Evolutionary conservation across 2,888 invertebrate genomes (phyloP), one percentile per base, ranked within the genome.

Genomic region (Halictus ligatus): DNA sequence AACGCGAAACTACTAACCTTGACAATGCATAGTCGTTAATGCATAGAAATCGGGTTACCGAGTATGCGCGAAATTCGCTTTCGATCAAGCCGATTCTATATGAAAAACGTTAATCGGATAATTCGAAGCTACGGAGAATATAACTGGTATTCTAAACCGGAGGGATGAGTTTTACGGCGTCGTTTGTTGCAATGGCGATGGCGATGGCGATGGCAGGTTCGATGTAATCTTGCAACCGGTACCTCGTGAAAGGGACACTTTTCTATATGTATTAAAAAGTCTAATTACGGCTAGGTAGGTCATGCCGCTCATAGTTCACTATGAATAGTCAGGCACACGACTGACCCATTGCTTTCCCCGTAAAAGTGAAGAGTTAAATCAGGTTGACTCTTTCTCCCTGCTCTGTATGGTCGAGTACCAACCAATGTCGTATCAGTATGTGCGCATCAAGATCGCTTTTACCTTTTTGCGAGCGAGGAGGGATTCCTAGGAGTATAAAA

Each of bases 401-500:
- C 88, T 93, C 90, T 89, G 92, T 92, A 92, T 92, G 93, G 94
- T 91, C 90, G 91, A 90, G 89, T 91, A 91, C 90, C 90, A 92
- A 89, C 94, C 94, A 94, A 93, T 94, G 92, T 92, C 92, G 93
- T 92, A 91, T 90, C 90, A 88, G 90, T 87, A 88, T 89, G 88
- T 89, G 88, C 86, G 81, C 80, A 85, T 85, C 88, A 90, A 89
- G 91, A 91, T 92, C 90, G 92, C 93, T 93, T 93, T 94, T 94
- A 93, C 93, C 92, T 93, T 92, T 90, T 93, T 88, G 86, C 83
- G 80, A 82, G 78, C 86, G 80, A 93, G 93, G 92, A 94, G 94
- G 94, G 94, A 92, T 90, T 91, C 80, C 88, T 83, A 84, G 89
- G 92, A 89, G 91, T 94, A 94, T 94, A 94, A 94, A 94, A 94